A percentile compares a stretch with the other conserved stretches of the same genome.
phyloP scores from a whole-genome alignment of 2,888 invertebrate genomes.

The Himalopsyche anomala region DNA sequence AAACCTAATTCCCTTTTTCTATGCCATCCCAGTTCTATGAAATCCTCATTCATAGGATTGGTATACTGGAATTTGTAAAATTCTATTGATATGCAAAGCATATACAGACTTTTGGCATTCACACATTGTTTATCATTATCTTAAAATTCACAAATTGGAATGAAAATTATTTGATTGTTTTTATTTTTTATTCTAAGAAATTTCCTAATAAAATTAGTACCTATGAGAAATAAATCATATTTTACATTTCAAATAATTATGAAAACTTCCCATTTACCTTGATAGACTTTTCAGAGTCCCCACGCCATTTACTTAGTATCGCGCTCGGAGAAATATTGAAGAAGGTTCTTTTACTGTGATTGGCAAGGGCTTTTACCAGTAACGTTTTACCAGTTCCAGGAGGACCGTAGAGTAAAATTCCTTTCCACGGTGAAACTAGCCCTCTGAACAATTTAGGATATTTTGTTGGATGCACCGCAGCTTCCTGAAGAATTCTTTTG shows the following conservation, averaged over 20 bases:
- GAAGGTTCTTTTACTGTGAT: conserved; percentile 88
- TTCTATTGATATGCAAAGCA: too few relatives aligned
- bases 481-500: conserved; percentile 88
- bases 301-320: conserved; percentile 96
- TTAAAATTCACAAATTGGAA: too few relatives aligned
- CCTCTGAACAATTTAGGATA: conserved; percentile 85
- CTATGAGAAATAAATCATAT: not conserved
- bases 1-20: too few relatives aligned
- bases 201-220: too few relatives aligned
- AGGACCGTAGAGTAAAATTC: conserved; percentile 80
- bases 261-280: conserved; percentile 76
- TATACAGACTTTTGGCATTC: too few relatives aligned
- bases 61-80: too few relatives aligned
- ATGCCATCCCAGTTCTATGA: too few relatives aligned
- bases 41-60: too few relatives aligned
- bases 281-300: conserved; percentile 95
- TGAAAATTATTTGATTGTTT: too few relatives aligned
- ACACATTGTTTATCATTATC: too few relatives aligned
- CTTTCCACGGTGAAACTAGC: conserved; percentile 89
- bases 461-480: conserved; percentile 86
- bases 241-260: conserved; percentile 12
- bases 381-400: conserved; percentile 92
- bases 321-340: conserved; percentile 94
- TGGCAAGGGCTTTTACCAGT: conserved; percentile 91
- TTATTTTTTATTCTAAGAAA: too few relatives aligned